A percentile compares a stretch with the other conserved stretches of the same genome.
phyloP scores from a whole-genome alignment of 2,113 vertebrate species.

The Bettongia penicillata region DNA sequence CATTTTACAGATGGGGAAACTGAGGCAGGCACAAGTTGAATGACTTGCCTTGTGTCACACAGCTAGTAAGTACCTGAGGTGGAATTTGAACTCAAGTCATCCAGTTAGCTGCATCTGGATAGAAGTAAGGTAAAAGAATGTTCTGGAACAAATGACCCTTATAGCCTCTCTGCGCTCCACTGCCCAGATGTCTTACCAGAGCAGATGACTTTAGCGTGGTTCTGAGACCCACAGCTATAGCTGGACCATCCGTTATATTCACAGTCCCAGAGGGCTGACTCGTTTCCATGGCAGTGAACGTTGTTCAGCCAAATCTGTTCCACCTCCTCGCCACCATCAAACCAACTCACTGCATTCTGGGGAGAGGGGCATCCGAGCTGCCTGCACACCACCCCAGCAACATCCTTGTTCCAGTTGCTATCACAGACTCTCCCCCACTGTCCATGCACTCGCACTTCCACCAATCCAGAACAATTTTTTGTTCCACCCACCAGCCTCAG shows the following conservation, averaged over 20 bases:
- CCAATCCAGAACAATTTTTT: conserved; percentile 45
- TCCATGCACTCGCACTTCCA: conserved; percentile 46
- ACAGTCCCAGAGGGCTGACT: conserved; percentile 42
- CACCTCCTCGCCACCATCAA: fast-evolving
- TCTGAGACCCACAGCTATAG: conserved; percentile 35
- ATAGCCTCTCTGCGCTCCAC: too few relatives aligned
- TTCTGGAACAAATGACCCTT: too few relatives aligned
- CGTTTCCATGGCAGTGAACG: conserved; percentile 42
- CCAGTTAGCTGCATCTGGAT: too few relatives aligned
- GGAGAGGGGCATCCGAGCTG: conserved; percentile 49
- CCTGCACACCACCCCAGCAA: conserved; percentile 40
- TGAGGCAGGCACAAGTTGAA: too few relatives aligned
- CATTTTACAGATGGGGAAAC: too few relatives aligned
- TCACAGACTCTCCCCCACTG: conserved; percentile 49
- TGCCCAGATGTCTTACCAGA: conserved; percentile 56
- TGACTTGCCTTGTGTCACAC: too few relatives aligned
- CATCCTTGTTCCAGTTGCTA: neutral
- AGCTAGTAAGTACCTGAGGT: neutral
- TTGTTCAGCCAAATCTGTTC: conserved; percentile 45
- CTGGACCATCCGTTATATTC: neutral
- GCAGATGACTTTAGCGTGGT: conserved; percentile 67
- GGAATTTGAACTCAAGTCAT: neutral
- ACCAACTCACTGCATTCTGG: fast-evolving
- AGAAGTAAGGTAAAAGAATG: neutral
- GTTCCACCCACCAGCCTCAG: conserved; percentile 11